Evolutionary conservation across 1,140 invertebrate species (phyloP), one percentile per base, ranked within the genome.

Genomic region (Tribolium castaneum): DNA sequence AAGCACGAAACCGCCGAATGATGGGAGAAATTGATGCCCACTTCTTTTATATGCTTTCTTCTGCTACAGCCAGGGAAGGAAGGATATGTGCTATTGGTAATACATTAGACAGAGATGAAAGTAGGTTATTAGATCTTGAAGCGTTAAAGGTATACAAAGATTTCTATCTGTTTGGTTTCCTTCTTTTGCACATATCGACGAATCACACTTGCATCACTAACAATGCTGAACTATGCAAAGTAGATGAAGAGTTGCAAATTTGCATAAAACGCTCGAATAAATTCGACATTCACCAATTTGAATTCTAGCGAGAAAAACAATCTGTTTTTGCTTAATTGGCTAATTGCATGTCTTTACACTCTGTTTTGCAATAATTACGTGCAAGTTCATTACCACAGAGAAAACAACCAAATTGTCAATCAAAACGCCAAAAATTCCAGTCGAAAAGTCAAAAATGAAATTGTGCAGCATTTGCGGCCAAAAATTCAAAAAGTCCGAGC

Each of bases 41-140:
- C 62, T 59, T 30, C 71, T 78, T 78, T 59, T 78, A 78, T 78
- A 78, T 78, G 71, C 77, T 78, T 78, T 78, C 77, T 78, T 78
- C 71, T 72, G 39, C 35, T 56, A 51, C 12, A 70, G 51, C 19
- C n/a, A 39, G 30, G 70, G 77, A 78, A 75, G 70, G 77, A 78
- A 45, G 71, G 71, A 59, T 52, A 25, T 73, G 14, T 73, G 19
- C 12, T 39, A 14, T 30, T 66, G 30, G 7, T 25, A n/a, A 52
- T 71, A 73, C 49, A 52, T 54, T 51, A 66, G 77, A 78, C 54
- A 75, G 25, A 56, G 77, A 78, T 70, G 72, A 78, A 78, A 78
- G 77, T 78, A 78, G 70, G 77, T 78, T 78, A 78, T 70, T 75
- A 54, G 77, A 70, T 75, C 71, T 78, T 66, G 30, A 35, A 66